These are phyloP conservation scores for Labrus mixtus DNA, from an alignment of 2,113 vertebrate species.

Conservation along the genomic window DNA sequence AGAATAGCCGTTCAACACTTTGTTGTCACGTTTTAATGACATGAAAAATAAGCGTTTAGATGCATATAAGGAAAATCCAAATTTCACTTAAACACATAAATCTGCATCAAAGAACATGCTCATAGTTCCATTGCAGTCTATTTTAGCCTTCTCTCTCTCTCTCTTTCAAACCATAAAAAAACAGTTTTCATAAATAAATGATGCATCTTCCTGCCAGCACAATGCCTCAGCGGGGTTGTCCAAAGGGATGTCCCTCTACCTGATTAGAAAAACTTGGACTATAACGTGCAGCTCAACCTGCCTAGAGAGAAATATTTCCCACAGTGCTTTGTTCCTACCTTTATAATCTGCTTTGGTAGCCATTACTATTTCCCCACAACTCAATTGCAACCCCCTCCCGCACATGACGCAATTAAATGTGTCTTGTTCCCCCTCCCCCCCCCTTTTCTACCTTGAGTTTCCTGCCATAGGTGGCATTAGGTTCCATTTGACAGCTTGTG, in stretches of 20 bases:
- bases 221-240: slow-evolving; percentile 37
- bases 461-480: slow-evolving; percentile 50
- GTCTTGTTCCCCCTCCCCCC: background rate
- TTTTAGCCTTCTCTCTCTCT: slow-evolving; percentile 40
- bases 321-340: slow-evolving; percentile 34
- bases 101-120: background rate
- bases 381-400: background rate
- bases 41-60: background rate
- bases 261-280: slow-evolving; percentile 65
- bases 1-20: background rate
- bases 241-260: slow-evolving; percentile 43
- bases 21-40: background rate
- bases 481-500: slow-evolving; percentile 22
- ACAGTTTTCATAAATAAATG: slow-evolving; percentile 39
- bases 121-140: slow-evolving; percentile 25
- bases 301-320: slow-evolving; percentile 23
- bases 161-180: slow-evolving; percentile 27
- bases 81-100: background rate
- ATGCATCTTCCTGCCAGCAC: slow-evolving; percentile 37
- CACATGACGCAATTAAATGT: background rate
- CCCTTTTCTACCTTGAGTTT: slow-evolving; percentile 16
- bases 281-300: slow-evolving; percentile 33
- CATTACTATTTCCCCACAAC: slow-evolving; percentile 7
- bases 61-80: background rate
- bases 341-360: background rate